Evolutionary conservation across 2,888 invertebrate species (phyloP).

Genomic region (Torymus tubicola): DNA sequence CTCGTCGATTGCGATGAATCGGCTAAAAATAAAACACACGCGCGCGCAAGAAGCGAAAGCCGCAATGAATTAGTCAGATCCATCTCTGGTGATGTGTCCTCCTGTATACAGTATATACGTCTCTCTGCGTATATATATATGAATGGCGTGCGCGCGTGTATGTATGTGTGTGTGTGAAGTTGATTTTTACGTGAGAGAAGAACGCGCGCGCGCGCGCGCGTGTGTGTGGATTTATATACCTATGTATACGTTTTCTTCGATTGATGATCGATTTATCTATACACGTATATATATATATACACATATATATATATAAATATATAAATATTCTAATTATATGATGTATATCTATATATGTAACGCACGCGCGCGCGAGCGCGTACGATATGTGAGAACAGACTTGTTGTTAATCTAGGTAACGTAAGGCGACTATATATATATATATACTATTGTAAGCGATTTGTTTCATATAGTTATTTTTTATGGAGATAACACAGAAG

Average conservation of each 20-base stretch:
- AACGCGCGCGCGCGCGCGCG: not conserved
- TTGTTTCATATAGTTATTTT: slow-evolving; percentile 60
- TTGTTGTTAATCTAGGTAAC: slow-evolving; percentile 65
- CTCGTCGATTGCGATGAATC: slow-evolving; percentile 30
- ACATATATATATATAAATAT: slow-evolving; percentile 14
- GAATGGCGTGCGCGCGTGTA: too few relatives aligned
- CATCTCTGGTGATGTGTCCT: slow-evolving; percentile 48
- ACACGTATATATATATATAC: slow-evolving; percentile 28
- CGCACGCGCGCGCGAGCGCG: slow-evolving; percentile 24
- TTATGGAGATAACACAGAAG: slow-evolving; percentile 53
- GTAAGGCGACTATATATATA: slow-evolving; percentile 59
- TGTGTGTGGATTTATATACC: too few relatives aligned
- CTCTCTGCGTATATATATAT: too few relatives aligned
- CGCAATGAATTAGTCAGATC: slow-evolving; percentile 48
- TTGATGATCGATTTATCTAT: slow-evolving; percentile 22
- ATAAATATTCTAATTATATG: too few relatives aligned
- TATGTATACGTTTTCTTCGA: too few relatives aligned
- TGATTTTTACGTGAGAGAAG: slow-evolving; percentile 34
- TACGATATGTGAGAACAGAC: slow-evolving; percentile 61
- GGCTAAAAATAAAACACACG: slow-evolving; percentile 34
- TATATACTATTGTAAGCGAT: slow-evolving; percentile 63
- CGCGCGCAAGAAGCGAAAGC: slow-evolving; percentile 21
- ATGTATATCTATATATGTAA: too few relatives aligned
- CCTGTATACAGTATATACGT: too few relatives aligned
- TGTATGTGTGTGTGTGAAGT: not conserved